Conservation (phyloP, 2,113 vertebrate species). For the Brachypteracias leptosomus region DNA sequence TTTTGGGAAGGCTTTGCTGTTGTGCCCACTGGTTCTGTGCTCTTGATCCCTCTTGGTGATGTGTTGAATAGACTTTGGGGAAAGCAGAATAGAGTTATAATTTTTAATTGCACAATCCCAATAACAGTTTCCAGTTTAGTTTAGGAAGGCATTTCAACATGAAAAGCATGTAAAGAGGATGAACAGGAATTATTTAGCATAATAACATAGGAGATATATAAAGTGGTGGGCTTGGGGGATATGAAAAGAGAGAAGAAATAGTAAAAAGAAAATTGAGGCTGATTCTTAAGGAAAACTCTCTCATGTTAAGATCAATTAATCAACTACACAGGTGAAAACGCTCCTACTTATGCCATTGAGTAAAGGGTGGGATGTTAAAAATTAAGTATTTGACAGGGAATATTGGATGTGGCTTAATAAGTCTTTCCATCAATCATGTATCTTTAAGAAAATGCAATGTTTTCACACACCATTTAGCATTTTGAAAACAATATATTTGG, state of each 20-base stretch:
- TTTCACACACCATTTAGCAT: background rate
- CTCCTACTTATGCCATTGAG: background rate
- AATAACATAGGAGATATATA: background rate
- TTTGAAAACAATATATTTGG: background rate
- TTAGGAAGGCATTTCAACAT: slow-evolving; percentile 13
- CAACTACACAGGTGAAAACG: background rate
- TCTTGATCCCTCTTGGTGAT: background rate
- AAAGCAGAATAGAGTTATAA: background rate
- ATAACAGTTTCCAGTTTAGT: background rate
- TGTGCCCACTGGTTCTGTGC: background rate
- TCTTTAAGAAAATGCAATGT: background rate
- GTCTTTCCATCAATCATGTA: background rate
- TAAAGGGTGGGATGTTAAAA: background rate
- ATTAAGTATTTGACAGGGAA: background rate
- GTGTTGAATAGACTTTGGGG: background rate
- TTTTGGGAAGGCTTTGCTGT: background rate
- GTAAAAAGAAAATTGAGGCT: background rate
- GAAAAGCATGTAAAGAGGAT: background rate
- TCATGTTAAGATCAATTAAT: background rate
- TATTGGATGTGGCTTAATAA: background rate
- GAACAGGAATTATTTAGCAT: slow-evolving; percentile 17
- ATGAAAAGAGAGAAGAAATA: background rate
- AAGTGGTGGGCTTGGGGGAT: background rate
- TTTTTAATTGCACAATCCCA: background rate
- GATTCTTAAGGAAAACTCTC: background rate